Percentiles rank a stretch among this genome's conserved stretches.
Conservation (phyloP, 2,888 invertebrate genomes). For the Chalcis sispes region DNA sequence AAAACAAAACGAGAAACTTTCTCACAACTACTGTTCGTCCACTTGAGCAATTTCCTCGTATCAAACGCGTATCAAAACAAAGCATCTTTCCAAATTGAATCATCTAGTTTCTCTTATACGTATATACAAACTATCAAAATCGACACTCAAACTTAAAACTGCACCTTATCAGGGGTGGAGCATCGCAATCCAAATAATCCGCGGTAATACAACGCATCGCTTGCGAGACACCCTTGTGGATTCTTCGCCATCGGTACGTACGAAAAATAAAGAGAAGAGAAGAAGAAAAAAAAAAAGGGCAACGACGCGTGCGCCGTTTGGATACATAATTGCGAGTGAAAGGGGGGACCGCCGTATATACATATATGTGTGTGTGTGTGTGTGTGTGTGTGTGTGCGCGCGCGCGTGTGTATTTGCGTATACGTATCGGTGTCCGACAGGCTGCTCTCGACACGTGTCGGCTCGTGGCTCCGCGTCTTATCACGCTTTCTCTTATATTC, state of each 20-base stretch:
- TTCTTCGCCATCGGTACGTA: no score
- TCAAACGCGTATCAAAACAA: background rate
- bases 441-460: conserved; percentile 63
- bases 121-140: no score
- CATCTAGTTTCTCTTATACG: no score
- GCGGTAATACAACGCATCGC: no score
- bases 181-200: conserved; percentile 56
- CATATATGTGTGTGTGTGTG: conserved; percentile 39
- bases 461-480: conserved; percentile 62
- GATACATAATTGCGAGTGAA: background rate
- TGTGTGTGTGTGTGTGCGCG: conserved; percentile 37
- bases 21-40: background rate
- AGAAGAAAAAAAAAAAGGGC: no score
- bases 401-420: conserved; percentile 34
- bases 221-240: no score
- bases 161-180: conserved; percentile 51
- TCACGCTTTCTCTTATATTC: conserved; percentile 47
- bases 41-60: background rate
- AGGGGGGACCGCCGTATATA: conserved; percentile 1
- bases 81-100: conserved; percentile 46
- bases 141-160: no score
- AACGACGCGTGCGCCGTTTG: background rate
- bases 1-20: background rate
- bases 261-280: background rate
- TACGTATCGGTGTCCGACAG: conserved; percentile 62